Evolutionary conservation across 2,797 vertebrate genomes (phyloP), one percentile per base, ranked within the genome.

Genomic region (Esox lucius): DNA sequence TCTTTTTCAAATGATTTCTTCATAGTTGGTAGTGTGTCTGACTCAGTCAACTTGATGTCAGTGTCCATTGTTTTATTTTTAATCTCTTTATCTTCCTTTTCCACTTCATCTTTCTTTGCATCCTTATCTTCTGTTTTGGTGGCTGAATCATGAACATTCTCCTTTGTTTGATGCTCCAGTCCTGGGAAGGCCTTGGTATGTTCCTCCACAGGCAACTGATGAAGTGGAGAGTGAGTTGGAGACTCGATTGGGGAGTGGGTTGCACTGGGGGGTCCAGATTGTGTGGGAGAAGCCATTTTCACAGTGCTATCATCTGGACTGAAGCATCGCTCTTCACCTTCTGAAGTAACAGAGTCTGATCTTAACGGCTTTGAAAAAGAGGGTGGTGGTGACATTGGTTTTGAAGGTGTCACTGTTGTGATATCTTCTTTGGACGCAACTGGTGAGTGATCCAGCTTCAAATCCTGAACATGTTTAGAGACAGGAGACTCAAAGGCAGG

Each of bases 281-380:
- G 95, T 59, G 95, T 94, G 28, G 97, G 97, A 42, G 97, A 98
- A 28, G 96, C 96, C 96, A 99, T 96, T 91, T 98, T 99, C 73
- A 99, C 95, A 7, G 98, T 99, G 88, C 97, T 95, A 5, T 99
- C 97, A 19, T 99, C 97, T 0, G 98, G 97, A 84, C 97, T 99
- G 82, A 94, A 91, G 89, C 97, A 99, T 65, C 97, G 94, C 15
- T 98, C 98, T 70, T 99, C 97, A 0, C 88, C 91, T 75, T 99
- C 97, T 69, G 92, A 95, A 53, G 91, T 91, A 67, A 89, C 75
- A 0, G 94, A 90, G 75, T 97, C 95, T 61, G 89, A 88, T 78
- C 91, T 86, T 31, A 91, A 87, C 67, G 86, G 83, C 17, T 82
- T 85, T 65, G 85, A 84, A 68, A 79, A 77, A 61, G 65, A 72